Percentiles rank a stretch among this genome's conserved stretches.
These are phyloP conservation scores for Notechis scutatus DNA, from an alignment of 2,113 vertebrate species.

Conservation along the genomic window DNA sequence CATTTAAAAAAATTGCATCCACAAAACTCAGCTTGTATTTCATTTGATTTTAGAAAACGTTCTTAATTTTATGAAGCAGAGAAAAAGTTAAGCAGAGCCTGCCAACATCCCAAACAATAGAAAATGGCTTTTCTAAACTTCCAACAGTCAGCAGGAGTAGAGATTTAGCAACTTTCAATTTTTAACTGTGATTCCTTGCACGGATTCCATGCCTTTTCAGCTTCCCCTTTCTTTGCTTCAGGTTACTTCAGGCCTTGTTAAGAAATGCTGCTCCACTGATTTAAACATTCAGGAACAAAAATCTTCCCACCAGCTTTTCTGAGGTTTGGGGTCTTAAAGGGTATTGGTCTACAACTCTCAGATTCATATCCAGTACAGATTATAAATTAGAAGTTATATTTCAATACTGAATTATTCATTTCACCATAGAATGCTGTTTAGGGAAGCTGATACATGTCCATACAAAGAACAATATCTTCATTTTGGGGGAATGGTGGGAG, in stretches of 20 bases:
- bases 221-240: not conserved
- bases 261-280: not conserved
- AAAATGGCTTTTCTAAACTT: not conserved
- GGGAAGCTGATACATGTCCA: not conserved
- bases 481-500: not conserved
- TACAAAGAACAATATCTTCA: not conserved
- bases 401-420: not conserved
- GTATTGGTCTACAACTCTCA: not conserved
- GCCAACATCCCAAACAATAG: not conserved
- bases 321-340: not conserved
- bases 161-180: not conserved
- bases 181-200: not conserved
- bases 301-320: not conserved
- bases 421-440: not conserved
- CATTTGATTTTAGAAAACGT: not conserved
- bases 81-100: not conserved
- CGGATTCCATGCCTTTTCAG: not conserved
- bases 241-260: not conserved
- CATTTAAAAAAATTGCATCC: not conserved
- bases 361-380: not conserved
- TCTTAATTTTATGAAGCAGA: not conserved
- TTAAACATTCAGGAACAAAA: not conserved
- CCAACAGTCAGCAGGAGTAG: not conserved
- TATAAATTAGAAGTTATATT: not conserved
- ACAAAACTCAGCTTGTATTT: not conserved